Conservation (phyloP, 2,113 vertebrate species). For the Pachycephala philippinensis region DNA sequence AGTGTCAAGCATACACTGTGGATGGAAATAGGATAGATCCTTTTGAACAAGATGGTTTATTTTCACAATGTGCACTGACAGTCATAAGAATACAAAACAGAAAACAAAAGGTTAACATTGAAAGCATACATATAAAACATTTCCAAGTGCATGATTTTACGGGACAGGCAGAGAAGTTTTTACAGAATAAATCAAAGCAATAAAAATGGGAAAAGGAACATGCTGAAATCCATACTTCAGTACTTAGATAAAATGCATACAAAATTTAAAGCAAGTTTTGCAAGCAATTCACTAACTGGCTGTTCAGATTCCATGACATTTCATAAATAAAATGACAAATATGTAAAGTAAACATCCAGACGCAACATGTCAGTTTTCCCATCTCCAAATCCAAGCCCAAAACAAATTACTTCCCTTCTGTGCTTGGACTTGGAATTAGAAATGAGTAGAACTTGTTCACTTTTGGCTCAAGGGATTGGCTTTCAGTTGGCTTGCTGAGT, state of each 20-base stretch:
- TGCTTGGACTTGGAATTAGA: neutral
- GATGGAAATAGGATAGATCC: neutral
- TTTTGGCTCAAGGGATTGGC: constrained; percentile 15
- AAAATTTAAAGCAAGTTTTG: neutral
- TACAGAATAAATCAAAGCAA: neutral
- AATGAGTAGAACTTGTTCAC: neutral
- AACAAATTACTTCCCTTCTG: constrained; percentile 15
- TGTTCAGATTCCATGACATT: neutral
- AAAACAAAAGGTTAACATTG: neutral
- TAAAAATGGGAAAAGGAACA: neutral
- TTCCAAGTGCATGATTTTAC: neutral
- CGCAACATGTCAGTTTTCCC: neutral
- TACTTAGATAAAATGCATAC: neutral
- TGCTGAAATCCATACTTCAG: neutral
- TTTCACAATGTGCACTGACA: neutral
- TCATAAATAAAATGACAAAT: neutral
- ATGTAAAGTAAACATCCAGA: neutral
- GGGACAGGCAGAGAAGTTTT: neutral
- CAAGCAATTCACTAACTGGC: neutral
- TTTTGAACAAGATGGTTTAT: neutral
- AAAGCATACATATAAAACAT: neutral
- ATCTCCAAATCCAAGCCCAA: constrained; percentile 25
- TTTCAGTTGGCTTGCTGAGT: constrained; percentile 1
- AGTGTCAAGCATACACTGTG: neutral
- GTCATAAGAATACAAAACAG: neutral